These are phyloP conservation scores for Venusia cambrica DNA, from an alignment of 2,888 invertebrate genomes.

Conservation along the genomic window DNA sequence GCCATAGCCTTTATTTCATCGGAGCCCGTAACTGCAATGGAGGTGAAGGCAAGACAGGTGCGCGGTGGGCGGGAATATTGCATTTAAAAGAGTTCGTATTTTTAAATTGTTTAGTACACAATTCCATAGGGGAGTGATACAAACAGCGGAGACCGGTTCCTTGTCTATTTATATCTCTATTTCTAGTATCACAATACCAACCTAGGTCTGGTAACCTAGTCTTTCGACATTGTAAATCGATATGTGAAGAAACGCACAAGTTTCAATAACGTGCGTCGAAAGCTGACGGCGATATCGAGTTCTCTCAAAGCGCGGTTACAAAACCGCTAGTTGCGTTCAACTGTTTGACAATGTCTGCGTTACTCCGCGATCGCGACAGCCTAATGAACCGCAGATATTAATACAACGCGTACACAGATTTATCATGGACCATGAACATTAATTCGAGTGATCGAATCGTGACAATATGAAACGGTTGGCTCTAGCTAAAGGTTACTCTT, in stretches of 20 bases:
- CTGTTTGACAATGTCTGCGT: conserved; percentile 58
- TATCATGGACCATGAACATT: conserved; percentile 60
- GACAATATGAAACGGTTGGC: conserved; percentile 72
- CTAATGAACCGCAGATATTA: conserved; percentile 38
- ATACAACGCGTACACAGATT: conserved; percentile 56
- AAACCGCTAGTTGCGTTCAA: conserved; percentile 62
- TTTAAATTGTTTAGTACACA: conserved; percentile 50
- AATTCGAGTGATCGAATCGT: conserved; percentile 57
- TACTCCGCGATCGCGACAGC: conserved; percentile 36
- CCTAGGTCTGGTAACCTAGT: conserved; percentile 21
- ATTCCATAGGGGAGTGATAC: conserved; percentile 31
- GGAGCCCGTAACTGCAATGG: too few species aligned
- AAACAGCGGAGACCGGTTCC: conserved; percentile 42
- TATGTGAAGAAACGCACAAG: conserved; percentile 47
- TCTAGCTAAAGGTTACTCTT: conserved; percentile 75
- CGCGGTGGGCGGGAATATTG: conserved; percentile 50
- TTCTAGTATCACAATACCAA: conserved; percentile 8
- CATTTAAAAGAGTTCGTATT: conserved; percentile 56
- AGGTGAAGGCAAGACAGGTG: conserved; percentile 58
- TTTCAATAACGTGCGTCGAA: conserved; percentile 54
- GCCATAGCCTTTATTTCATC: conserved; percentile 23
- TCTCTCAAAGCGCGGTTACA: conserved; percentile 64
- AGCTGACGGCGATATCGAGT: conserved; percentile 64
- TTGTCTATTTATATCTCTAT: conserved; percentile 42
- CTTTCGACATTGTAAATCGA: conserved; percentile 38